Percentiles rank a stretch among this genome's conserved stretches.
Evolutionary conservation across 30 jellyfish, hydroid and myxozoan species (phyloP).

Genomic region (Clytia hemisphaerica): DNA sequence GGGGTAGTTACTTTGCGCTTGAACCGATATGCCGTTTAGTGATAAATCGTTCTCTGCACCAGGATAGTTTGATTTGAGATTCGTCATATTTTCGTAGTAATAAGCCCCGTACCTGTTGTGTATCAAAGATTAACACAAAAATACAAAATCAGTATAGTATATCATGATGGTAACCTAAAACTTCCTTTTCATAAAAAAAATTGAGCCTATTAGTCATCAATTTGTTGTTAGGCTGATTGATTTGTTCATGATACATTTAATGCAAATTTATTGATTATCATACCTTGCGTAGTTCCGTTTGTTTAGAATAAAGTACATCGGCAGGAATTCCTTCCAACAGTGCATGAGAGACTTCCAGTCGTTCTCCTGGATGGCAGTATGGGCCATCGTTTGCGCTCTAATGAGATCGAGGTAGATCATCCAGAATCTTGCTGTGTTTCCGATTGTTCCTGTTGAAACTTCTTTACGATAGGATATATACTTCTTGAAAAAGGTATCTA

Average conservation of each 20-base stretch:
- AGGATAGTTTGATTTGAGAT: background rate
- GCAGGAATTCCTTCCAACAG: slow-evolving; percentile 24
- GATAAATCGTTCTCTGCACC: background rate
- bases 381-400: background rate
- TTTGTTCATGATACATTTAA: too few relatives aligned
- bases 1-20: background rate
- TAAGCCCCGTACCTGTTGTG: background rate
- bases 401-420: background rate
- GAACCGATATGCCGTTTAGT: background rate
- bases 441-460: background rate
- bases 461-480: background rate
- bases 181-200: too few relatives aligned
- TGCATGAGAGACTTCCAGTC: background rate
- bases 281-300: background rate
- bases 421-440: background rate
- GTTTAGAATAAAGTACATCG: background rate
- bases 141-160: too few relatives aligned
- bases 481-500: too few relatives aligned
- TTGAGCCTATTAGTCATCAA: too few relatives aligned
- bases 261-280: too few relatives aligned
- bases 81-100: background rate
- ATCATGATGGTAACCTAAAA: too few relatives aligned
- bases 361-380: slow-evolving; percentile 24
- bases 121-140: too few relatives aligned
- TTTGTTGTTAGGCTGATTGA: too few relatives aligned